Base-by-base conservation (phyloP, 2,113 vertebrate genomes). In the Actinemys pallida region DNA sequence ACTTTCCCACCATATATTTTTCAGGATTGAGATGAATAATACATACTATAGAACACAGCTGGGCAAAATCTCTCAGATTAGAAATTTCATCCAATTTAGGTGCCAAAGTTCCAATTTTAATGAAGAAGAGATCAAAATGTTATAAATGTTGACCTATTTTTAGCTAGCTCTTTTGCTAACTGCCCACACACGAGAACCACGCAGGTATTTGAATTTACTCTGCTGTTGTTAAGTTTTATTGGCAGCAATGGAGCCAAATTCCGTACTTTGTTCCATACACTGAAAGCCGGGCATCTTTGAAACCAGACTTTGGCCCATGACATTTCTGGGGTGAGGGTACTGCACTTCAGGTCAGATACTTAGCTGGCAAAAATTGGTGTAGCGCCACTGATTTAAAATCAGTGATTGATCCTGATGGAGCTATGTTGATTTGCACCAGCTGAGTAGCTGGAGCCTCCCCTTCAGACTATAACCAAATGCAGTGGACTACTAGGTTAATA, bases 311-410 rank as follows among this genome's bases (percentile, higher is more conserved):
- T 78, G 42, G 75, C 45, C 25, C 6, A 16, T 7, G 10, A 45
- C 24, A 5, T 47, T 78, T 25, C 75, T 7, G 6, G 12, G 12
- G 25, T 47, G 75, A 78, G 22, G 13, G 20, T 47, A 47, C 39
- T 47, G 42, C 78, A 72, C 13, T 57, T 24, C 31, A 5, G 50
- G 4, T 4, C 83, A 27, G 52, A 1, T 85, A 8, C 83, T 81
- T 84, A 81, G 78, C 49, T 54, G 69, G 16, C 42, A 5, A 5
- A 8, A 81, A 13, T 3, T 0, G 1, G 19, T 0, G 1, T 14
- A 1, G 19, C 11, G n/a, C 39, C 92, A 54, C n/a, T 0, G 6
- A 27, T 1, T 31, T 10, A 35, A 80, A 39, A 0, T 35, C 1
- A 2, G 84, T 0, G 35, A 53, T 81, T 50, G 29, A 50, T 6